Evolutionary conservation across 2,888 invertebrate genomes (phyloP).

Genomic region (Opisthograptis luteolata): DNA sequence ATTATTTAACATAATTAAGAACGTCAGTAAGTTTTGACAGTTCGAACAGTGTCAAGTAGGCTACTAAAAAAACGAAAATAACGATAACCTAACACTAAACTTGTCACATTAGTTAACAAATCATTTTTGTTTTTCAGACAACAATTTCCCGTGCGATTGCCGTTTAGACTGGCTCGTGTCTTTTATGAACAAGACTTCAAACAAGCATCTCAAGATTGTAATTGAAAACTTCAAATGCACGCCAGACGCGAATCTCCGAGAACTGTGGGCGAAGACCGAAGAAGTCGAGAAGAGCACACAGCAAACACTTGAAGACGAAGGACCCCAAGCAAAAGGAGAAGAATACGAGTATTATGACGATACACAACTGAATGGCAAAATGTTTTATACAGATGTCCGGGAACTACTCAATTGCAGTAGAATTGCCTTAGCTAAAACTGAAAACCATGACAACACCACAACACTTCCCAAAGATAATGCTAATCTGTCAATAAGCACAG

Average conservation of each 20-base stretch:
- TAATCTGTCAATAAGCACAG: too few species aligned
- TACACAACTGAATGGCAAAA: slow-evolving; percentile 68
- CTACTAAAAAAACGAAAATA: too few species aligned
- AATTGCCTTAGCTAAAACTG: neutral
- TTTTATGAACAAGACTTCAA: slow-evolving; percentile 67
- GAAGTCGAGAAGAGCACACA: slow-evolving; percentile 53
- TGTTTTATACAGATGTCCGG: slow-evolving; percentile 72
- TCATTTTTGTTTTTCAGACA: slow-evolving; percentile 61
- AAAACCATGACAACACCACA: slow-evolving; percentile 10
- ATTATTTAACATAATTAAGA: too few species aligned
- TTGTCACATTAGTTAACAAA: neutral
- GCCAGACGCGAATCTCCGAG: slow-evolving; percentile 58
- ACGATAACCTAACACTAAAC: too few species aligned
- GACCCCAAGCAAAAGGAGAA: slow-evolving; percentile 41
- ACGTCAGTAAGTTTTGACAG: too few species aligned
- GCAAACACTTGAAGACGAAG: slow-evolving; percentile 51
- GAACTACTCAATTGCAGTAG: slow-evolving; percentile 60
- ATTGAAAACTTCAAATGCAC: slow-evolving; percentile 72
- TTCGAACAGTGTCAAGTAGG: too few species aligned
- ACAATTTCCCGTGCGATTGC: slow-evolving; percentile 71
- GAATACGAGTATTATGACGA: slow-evolving; percentile 79
- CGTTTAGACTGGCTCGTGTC: slow-evolving; percentile 68
- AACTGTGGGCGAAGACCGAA: slow-evolving; percentile 58
- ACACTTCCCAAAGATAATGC: slow-evolving; percentile 20
- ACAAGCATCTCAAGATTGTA: slow-evolving; percentile 54